Base-by-base conservation (phyloP, 2,888 invertebrate species). In the Neria commutata region DNA sequence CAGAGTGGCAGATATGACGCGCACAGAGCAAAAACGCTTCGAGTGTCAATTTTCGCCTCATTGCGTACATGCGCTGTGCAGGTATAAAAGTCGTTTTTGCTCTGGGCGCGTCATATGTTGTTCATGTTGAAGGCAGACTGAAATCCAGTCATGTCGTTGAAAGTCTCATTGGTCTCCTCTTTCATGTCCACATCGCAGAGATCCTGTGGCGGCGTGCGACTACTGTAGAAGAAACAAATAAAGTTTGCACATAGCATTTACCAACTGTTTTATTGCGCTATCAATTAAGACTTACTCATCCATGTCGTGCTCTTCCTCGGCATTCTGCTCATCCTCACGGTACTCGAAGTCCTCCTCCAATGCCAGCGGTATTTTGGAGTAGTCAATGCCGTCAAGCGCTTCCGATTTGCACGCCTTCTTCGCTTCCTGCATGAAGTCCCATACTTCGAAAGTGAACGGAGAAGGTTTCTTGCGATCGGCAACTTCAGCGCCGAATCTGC, bases 371-470 rank as follows among this genome's bases (percentile, higher is more conserved):
- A 81, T 79, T 67, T 82, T 82, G 1, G 81, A 81, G 63, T 82
- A 81, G 33, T 82, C 82, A 23, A 82, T 81, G 58, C 81, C 82
- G 61, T 82, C 82, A 4, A 81, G 65, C 2, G 80, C 78, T 62
- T 81, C 82, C 10, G 79, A 81, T 62, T 81, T 81, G 69, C 82
- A 82, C 0, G 78, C 79, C 58, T 80, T 81, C 63, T 81, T 81
- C 1, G 82, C 81, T 61, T 81, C 80, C 62, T 82, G 82, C 82
- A 82, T 81, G 54, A 82, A 82, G 16, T 82, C 80, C 82, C 82
- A 82, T 8, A 82, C 81, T 69, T 82, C 82, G 54, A 82, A 81
- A n/a, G 81, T 81, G 53, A 82, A 82, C 14, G 81, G 78, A 14
- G 81, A 79, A 0, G 82, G 82, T 60, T 80, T 78, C 65, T 82